phyloP scores from a whole-genome alignment of 2,888 invertebrate genomes.

The Corythucha ciliata region DNA sequence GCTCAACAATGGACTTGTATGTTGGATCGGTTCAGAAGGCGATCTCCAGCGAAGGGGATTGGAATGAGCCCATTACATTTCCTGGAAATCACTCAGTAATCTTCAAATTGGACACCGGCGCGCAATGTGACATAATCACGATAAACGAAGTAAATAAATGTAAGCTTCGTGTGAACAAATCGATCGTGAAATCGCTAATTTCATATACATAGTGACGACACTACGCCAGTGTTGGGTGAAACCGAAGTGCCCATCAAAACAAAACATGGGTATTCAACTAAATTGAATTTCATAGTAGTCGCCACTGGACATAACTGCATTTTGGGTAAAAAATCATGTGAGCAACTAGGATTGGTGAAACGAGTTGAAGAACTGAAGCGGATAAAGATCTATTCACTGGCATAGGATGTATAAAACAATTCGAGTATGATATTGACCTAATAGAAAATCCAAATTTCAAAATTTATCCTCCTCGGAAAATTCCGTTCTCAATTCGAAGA shows the following conservation, averaged over 20 bases:
- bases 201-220: slow-evolving; percentile 14
- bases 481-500: slow-evolving; percentile 9
- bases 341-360: slow-evolving; percentile 9
- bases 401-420: slow-evolving; percentile 17
- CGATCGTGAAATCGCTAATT: slow-evolving; percentile 2
- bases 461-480: slow-evolving; percentile 11
- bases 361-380: background rate
- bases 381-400: slow-evolving; percentile 2
- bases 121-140: slow-evolving; percentile 12
- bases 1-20: background rate
- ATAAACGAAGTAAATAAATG: slow-evolving; percentile 10
- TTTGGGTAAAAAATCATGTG: slow-evolving; percentile 10
- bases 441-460: slow-evolving; percentile 12
- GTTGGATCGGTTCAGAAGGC: background rate
- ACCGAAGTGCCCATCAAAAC: slow-evolving; percentile 10
- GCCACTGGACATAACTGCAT: slow-evolving; percentile 13
- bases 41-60: background rate
- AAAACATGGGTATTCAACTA: slow-evolving; percentile 9
- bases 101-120: slow-evolving; percentile 16
- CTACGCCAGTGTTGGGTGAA: slow-evolving; percentile 18
- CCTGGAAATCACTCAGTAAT: slow-evolving; percentile 9
- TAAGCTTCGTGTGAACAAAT: slow-evolving; percentile 6
- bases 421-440: slow-evolving; percentile 18
- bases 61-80: slow-evolving; percentile 7
- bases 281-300: slow-evolving; percentile 12